These are phyloP conservation scores for Tenebrosternarchus preto DNA, from an alignment of 2,113 vertebrate genomes.

Conservation along the genomic window DNA sequence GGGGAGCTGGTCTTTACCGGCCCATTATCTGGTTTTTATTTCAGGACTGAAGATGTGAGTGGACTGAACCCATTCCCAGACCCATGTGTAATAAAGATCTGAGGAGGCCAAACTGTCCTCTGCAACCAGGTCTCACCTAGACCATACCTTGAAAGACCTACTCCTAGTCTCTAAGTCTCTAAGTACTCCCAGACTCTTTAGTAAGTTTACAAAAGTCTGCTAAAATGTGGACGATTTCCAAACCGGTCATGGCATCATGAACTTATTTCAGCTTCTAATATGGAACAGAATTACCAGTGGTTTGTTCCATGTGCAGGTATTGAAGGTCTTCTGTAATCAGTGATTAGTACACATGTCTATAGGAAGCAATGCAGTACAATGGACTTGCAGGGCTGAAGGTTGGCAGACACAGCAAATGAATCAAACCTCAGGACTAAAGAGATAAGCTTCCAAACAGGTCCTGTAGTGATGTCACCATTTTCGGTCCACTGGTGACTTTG, in stretches of 20 bases:
- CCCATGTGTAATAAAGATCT: constrained; percentile 17
- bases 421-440: not conserved
- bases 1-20: not conserved
- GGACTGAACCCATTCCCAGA: not conserved
- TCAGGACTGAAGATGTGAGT: not conserved
- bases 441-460: not conserved
- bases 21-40: constrained; percentile 1
- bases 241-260: not conserved
- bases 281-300: not conserved
- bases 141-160: constrained; percentile 16
- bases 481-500: not conserved
- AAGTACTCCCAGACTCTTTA: no score
- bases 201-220: no score
- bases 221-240: no score
- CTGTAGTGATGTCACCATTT: not conserved
- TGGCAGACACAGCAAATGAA: not conserved
- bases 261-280: not conserved
- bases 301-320: not conserved
- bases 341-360: not conserved
- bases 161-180: constrained; percentile 36
- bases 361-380: not conserved
- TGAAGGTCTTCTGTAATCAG: not conserved
- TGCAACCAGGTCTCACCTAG: not conserved
- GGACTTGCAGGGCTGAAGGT: not conserved
- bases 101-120: not conserved